phyloP scores from a whole-genome alignment of 2,888 invertebrate genomes.

The Xestia rhomboidea region DNA sequence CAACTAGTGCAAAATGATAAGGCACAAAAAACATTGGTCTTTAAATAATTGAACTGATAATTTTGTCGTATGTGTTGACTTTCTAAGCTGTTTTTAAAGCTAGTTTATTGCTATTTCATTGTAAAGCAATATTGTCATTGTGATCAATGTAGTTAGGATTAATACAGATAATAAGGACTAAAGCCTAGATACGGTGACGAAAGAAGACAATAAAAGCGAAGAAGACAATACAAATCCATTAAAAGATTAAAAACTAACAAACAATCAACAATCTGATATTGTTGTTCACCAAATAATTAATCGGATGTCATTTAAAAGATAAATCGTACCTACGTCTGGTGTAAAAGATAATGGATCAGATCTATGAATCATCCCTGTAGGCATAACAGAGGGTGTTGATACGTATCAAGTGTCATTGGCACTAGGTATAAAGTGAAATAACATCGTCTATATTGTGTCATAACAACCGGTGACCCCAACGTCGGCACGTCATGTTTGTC shows the following conservation, averaged over 20 bases:
- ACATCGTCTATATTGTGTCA: slow-evolving; percentile 36
- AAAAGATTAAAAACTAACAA: slow-evolving; percentile 38
- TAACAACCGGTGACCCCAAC: slow-evolving; percentile 39
- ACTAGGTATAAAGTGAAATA: slow-evolving; percentile 34
- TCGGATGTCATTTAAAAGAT: slow-evolving; percentile 34
- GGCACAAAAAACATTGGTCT: slow-evolving; percentile 21
- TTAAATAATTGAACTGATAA: slow-evolving; percentile 39
- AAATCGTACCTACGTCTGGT: slow-evolving; percentile 13
- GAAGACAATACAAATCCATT: slow-evolving; percentile 44
- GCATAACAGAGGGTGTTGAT: slow-evolving; percentile 45
- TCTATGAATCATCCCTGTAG: slow-evolving; percentile 46
- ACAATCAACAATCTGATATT: slow-evolving; percentile 24
- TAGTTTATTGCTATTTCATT: slow-evolving; percentile 24
- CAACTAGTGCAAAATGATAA: slow-evolving; percentile 52
- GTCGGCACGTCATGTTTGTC: slow-evolving; percentile 42
- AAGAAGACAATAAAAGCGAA: slow-evolving; percentile 11
- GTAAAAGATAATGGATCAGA: slow-evolving; percentile 11
- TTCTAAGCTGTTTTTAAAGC: slow-evolving; percentile 25
- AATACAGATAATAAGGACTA: not conserved
- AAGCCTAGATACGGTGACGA: not conserved
- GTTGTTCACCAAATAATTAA: slow-evolving; percentile 39
- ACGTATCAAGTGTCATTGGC: slow-evolving; percentile 52
- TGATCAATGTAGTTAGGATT: not conserved
- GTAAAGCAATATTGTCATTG: not conserved
- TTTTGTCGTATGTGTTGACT: slow-evolving; percentile 13